Base-by-base conservation (phyloP, 1,140 invertebrate genomes). In the Acromyrmex heyeri region DNA sequence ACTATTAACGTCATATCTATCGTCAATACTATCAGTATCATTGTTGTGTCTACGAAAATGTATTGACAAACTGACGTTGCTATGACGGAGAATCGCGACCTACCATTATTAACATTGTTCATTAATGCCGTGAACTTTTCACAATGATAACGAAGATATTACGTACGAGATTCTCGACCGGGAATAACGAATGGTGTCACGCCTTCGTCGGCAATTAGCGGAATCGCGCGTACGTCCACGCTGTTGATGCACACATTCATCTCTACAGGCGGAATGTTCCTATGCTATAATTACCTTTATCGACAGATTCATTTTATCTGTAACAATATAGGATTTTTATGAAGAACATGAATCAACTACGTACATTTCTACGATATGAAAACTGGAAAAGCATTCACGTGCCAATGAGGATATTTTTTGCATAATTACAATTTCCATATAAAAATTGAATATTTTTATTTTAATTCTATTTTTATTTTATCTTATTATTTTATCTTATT, bases 1-100 rank as follows among this genome's bases (percentile, higher is more conserved):
- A 65, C 69, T 57, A 81, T 91, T 69, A 87, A 75, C 89, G 89
- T 91, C 87, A 91, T 1, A 24, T 24, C 24, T 24, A 24, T 91
- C 87, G 30, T 75, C 78, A 59, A 81, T 83, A 83, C 81, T 91
- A 88, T 85, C 85, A 86, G 67, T 38, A 64, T 69, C 53, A 78
- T 59, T 86, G 86, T 87, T 78, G 50, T 65, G 61, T 88, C 59
- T 79, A 59, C 59, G 3, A 30, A 57, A 57, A 73, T n/a, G 6
- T 30, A 16, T 50, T 12, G 8, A 38, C 34, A 16, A 27, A 48
- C 73, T 57, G 61, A 61, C 38, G 59, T 44, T 73, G 48, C 10
- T 50, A 85, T 70, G 7, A 50, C 34, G 50, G 48, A 83, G 57
- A 83, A 79, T 88, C 76, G 57, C 48, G 50, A 50, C 10, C 24